phyloP scores from a whole-genome alignment of 1,140 invertebrate genomes.

The Pentalonia nigronervosa region DNA sequence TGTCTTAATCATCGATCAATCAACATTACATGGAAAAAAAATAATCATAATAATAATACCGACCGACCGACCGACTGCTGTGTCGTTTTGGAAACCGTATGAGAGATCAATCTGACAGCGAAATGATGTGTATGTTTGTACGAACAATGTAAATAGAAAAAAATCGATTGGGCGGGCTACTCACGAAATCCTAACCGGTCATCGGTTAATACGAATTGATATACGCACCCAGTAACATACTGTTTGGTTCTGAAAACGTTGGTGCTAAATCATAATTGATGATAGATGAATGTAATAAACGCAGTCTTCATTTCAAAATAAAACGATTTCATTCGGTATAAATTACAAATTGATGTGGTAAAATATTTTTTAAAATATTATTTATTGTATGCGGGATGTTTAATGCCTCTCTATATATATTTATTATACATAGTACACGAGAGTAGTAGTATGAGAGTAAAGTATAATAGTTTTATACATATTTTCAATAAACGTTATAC shows the following conservation, averaged over 20 bases:
- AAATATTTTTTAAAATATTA: background rate
- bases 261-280: conserved; percentile 8
- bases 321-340: background rate
- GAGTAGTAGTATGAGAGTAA: background rate
- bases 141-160: conserved; percentile 54
- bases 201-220: background rate
- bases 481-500: background rate
- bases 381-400: background rate
- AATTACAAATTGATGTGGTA: background rate
- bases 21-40: conserved; percentile 19
- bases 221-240: background rate
- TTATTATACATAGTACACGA: background rate
- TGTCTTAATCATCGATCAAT: conserved; percentile 50
- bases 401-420: background rate
- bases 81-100: conserved; percentile 40
- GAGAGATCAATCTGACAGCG: conserved; percentile 30
- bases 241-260: background rate
- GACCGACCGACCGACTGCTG: conserved; percentile 46
- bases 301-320: background rate
- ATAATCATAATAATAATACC: background rate
- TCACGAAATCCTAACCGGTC: conserved; percentile 52
- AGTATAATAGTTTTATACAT: background rate
- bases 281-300: background rate
- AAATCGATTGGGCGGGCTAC: conserved; percentile 50
- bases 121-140: conserved; percentile 47